Evolutionary conservation across 2,888 invertebrate species (phyloP), one percentile per base, ranked within the genome.

Genomic region (Eugnorisma glareosa): DNA sequence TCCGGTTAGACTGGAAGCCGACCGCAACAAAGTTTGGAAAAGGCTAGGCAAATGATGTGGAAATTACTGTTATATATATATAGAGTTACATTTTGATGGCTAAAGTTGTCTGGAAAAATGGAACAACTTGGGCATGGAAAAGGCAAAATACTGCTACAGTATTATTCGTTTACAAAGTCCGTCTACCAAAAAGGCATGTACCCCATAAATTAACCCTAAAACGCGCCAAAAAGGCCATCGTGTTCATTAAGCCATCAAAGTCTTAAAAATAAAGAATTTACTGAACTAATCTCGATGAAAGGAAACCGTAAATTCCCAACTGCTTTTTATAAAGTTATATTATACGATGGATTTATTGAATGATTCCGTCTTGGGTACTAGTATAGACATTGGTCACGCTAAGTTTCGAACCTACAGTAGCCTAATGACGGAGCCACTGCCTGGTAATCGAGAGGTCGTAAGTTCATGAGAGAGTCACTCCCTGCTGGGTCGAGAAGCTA

Each of bases 321-420:
- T 63, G 57, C 15, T 84, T 82, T 45, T 43, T 74, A 48, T 67
- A 73, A 71, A 83, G 67, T 63, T 69, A 51, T 45, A 67, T 45
- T 48, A 67, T 10, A 70, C n/a, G 18, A n/a, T 37, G n/a, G 54
- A 28, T 66, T 37, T 45, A 40, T 43, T 45, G 43, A 45, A 69
- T 37, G 45, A 64, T 18, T 57, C 40, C n/a, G 70, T 73, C 37
- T 73, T 63, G 31, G 59, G 70, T 67, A 40, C 40, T 64, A 66
- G 54, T 54, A 77, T 51, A 69, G 80, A 48, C 67, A 67, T 64
- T 81, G 85, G 67, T 85, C 82, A 82, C 82, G 85, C 81, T 57
- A 75, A 66, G 40, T 48, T 69, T 57, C 1, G 45, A 54, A 48
- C 28, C 54, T 35, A 71, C 67, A 63, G 71, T 57, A 51, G 64